Conservation (phyloP, 2,797 vertebrate genomes). For the Fundulus diaphanus region DNA sequence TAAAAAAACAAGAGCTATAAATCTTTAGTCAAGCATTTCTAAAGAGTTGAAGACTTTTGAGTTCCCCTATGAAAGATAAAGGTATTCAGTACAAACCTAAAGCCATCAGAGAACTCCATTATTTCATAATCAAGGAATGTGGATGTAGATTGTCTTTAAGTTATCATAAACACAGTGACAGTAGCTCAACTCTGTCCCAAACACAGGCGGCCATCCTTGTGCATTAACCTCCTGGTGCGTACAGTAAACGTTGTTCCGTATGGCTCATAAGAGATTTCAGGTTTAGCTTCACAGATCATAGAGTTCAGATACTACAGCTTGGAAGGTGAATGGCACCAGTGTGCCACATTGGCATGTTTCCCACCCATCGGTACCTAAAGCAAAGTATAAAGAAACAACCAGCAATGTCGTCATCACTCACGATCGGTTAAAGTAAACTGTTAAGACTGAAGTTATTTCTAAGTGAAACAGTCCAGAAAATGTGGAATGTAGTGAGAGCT, state of each 20-base stretch:
- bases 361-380: constrained; percentile 4
- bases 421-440: not conserved
- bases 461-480: constrained; percentile 28
- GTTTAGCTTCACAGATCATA: constrained; percentile 19
- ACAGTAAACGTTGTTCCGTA: constrained; percentile 19
- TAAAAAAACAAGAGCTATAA: not conserved
- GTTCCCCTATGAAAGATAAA: not conserved
- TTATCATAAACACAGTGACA: constrained; percentile 23
- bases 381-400: constrained; percentile 23
- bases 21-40: not conserved
- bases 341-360: constrained; percentile 50
- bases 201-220: constrained; percentile 18
- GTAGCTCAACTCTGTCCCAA: not conserved
- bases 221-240: constrained; percentile 9
- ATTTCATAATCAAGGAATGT: constrained; percentile 28
- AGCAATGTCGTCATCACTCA: constrained; percentile 19
- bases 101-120: constrained; percentile 33
- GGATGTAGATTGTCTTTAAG: constrained; percentile 8
- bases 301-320: constrained; percentile 24
- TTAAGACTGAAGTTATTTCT: constrained; percentile 36
- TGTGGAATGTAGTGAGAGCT: constrained; percentile 51
- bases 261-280: constrained; percentile 19
- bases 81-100: not conserved
- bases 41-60: constrained; percentile 6
- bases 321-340: constrained; percentile 26